Conservation (phyloP, 2,888 invertebrate species). For the Athetis lepigone region DNA sequence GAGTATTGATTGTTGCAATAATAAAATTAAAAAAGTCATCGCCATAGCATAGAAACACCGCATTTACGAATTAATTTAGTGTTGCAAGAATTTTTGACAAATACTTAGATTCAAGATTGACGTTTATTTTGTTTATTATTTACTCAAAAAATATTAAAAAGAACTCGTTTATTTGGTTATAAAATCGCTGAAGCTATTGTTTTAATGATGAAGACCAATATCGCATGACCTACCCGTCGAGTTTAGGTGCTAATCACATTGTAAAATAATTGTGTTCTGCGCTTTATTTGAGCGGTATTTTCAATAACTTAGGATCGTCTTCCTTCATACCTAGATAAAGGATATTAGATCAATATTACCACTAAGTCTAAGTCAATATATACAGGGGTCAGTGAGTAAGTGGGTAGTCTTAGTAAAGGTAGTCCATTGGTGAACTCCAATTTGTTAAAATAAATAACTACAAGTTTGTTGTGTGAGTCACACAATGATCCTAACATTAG, state of each 20-base stretch:
- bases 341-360: too few relatives aligned
- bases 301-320: too few relatives aligned
- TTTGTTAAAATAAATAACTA: too few relatives aligned
- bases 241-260: background rate
- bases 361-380: too few relatives aligned
- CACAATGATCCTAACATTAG: too few relatives aligned
- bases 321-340: too few relatives aligned
- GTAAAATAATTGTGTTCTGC: too few relatives aligned
- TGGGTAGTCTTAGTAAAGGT: too few relatives aligned
- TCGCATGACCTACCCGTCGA: background rate
- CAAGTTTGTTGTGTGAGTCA: too few relatives aligned
- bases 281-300: too few relatives aligned
- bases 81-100: conserved; percentile 82
- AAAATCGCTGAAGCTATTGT: background rate
- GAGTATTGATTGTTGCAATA: conserved; percentile 87
- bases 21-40: conserved; percentile 77
- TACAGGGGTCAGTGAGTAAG: too few relatives aligned
- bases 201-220: background rate
- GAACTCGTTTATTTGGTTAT: background rate
- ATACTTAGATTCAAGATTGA: conserved; percentile 54
- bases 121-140: conserved; percentile 50
- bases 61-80: conserved; percentile 68
- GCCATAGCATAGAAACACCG: conserved; percentile 84
- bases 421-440: too few relatives aligned
- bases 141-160: background rate